Evolutionary conservation across 2,888 invertebrate species (phyloP).

Genomic region (Drosophila merina): DNA sequence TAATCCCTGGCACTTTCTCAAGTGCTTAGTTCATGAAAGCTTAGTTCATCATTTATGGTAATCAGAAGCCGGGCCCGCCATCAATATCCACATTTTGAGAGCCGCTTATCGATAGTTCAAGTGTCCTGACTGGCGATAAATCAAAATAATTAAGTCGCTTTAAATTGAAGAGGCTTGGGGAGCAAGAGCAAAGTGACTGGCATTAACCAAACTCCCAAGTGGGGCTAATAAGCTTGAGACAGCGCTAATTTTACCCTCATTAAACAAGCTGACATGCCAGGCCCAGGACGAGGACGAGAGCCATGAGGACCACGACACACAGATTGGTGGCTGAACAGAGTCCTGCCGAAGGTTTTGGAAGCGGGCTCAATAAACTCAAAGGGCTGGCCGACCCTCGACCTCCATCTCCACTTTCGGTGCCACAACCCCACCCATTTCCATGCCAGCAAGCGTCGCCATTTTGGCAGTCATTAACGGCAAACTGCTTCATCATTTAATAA

Average conservation of each 20-base stretch:
- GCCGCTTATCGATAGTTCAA: slow-evolving; percentile 53
- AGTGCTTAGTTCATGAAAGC: slow-evolving; percentile 23
- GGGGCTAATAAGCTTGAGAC: slow-evolving; percentile 79
- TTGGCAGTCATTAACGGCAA: slow-evolving; percentile 79
- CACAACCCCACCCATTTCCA: slow-evolving; percentile 34
- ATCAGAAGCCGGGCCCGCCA: slow-evolving; percentile 50
- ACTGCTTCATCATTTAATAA: slow-evolving; percentile 80
- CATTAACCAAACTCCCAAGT: slow-evolving; percentile 76
- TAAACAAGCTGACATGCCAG: slow-evolving; percentile 76
- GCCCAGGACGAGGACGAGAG: slow-evolving; percentile 17
- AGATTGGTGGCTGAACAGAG: slow-evolving; percentile 51
- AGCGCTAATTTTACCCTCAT: slow-evolving; percentile 80
- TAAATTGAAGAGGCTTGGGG: slow-evolving; percentile 55
- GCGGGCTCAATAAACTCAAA: slow-evolving; percentile 72
- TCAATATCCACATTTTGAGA: slow-evolving; percentile 50
- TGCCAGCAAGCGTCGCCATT: slow-evolving; percentile 67
- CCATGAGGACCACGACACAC: slow-evolving; percentile 26
- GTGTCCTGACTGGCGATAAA: slow-evolving; percentile 55
- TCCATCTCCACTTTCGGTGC: slow-evolving; percentile 12
- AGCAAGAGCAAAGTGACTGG: slow-evolving; percentile 67
- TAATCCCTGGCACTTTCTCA: slow-evolving; percentile 36
- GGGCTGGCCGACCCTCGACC: slow-evolving; percentile 47
- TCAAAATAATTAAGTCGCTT: slow-evolving; percentile 77
- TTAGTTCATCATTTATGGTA: slow-evolving; percentile 52
- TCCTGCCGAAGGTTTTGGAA: slow-evolving; percentile 63